Base-by-base conservation (phyloP, 2,888 invertebrate species). In the Cheilosia impressa region DNA sequence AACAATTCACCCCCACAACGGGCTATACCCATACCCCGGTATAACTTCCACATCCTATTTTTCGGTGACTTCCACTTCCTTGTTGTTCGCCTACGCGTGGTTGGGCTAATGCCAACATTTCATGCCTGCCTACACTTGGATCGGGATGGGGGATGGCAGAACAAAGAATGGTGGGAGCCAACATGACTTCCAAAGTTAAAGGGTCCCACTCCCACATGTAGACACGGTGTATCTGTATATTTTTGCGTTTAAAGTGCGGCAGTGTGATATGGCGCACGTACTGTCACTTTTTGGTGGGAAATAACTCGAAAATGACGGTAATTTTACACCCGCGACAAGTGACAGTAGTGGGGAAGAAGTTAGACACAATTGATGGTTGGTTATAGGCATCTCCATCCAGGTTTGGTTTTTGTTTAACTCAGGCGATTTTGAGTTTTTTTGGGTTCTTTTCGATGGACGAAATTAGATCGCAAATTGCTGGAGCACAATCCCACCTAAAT, bases 241-340 rank as follows among this genome's bases (percentile, higher is more conserved):
- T 38, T 38, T 27, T 10, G 34, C 2, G 34, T 34, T 34, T 34
- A 34, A 34, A 34, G 10, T 0, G 10, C 0, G 53, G 66, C 77
- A 77, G 66, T 77, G 53, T 77, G n/a, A n/a, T 43, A 41, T n/a
- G 50, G 53, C 34, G 31, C 55, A 65, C 57, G 57, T 53, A 63
- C 76, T 76, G 81, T 76, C 75, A 81, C 76, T 81, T 81, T 81
- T 81, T 62, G 76, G 69, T 76, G 69, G 68, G 63, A 73, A 83
- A 78, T 68, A 52, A 68, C 69, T 63, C 45, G 68, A 73, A 72
- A 69, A 83, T 78, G 55, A 78, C 73, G 68, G 83, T 79, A 69
- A 84, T 84, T 84, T 79, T 79, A 79, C 73, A 84, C 53, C 69
- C 79, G 63, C 52, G 69, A 73, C 58, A 75, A 69, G 83, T 73